phyloP scores from a whole-genome alignment of 2,113 vertebrate species.

The Barnardius zonarius region DNA sequence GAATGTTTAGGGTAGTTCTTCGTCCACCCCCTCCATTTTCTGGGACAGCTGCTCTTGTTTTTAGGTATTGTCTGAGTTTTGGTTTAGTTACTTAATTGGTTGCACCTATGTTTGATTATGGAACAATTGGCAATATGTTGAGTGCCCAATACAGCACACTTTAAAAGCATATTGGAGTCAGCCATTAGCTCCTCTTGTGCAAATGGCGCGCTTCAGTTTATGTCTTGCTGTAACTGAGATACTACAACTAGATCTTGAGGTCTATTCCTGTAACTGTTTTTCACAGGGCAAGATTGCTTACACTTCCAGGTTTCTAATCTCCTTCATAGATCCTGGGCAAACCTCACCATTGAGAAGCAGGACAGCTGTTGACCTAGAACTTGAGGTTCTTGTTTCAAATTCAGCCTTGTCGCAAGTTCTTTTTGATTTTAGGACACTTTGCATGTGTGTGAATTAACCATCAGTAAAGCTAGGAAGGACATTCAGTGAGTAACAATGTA shows the following conservation, averaged over 20 bases:
- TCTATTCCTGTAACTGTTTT: background rate
- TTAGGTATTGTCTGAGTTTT: background rate
- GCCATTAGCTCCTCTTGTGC: background rate
- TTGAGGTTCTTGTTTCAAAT: background rate
- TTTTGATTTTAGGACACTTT: background rate
- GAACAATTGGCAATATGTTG: background rate
- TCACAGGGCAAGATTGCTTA: background rate
- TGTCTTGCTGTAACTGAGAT: background rate
- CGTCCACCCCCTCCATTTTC: background rate
- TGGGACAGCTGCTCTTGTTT: background rate
- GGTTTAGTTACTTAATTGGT: background rate
- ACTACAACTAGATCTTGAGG: background rate
- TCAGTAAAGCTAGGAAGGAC: background rate
- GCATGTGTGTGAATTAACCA: background rate
- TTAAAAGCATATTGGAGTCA: background rate
- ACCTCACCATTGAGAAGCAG: background rate
- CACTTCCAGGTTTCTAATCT: background rate
- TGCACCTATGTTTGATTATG: background rate
- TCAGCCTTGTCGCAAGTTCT: background rate
- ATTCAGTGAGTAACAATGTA: background rate
- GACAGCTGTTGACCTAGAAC: conserved; percentile 1
- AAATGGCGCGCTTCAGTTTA: background rate
- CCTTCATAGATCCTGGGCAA: background rate
- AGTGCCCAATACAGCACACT: background rate
- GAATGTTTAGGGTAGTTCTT: background rate